A percentile compares a stretch with the other conserved stretches of the same genome.
These are phyloP conservation scores for Crocuta crocuta DNA, from an alignment of 2,113 vertebrate species.

Conservation along the genomic window DNA sequence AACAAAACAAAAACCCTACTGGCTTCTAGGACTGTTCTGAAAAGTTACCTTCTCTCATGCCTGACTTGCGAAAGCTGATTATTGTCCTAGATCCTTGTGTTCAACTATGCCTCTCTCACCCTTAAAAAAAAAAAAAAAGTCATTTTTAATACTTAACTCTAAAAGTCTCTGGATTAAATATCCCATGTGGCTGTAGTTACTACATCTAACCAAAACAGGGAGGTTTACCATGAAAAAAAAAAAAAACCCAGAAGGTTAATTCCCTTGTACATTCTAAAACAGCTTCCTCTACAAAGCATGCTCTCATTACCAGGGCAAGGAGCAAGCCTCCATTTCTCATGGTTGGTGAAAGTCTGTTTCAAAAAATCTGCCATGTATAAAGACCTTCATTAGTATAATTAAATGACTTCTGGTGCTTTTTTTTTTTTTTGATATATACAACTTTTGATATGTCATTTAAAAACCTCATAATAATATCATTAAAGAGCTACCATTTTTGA, in stretches of 20 bases:
- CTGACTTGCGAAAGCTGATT: constrained; percentile 83
- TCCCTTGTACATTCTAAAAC: constrained; percentile 81
- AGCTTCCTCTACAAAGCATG: constrained; percentile 72
- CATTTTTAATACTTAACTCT: constrained; percentile 83
- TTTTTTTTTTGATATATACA: constrained; percentile 74
- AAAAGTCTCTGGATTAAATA: constrained; percentile 78
- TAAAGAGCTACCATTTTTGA: constrained; percentile 67
- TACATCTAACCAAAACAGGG: constrained; percentile 76
- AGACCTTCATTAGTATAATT: constrained; percentile 78
- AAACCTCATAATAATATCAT: constrained; percentile 64
- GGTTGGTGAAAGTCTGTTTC: background rate
- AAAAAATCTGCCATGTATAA: constrained; percentile 37
- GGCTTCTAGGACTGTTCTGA: constrained; percentile 74
- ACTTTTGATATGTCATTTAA: constrained; percentile 69
- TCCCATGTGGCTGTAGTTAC: constrained; percentile 78
- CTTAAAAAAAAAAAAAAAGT: constrained; percentile 74
- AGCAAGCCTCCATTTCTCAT: constrained; percentile 21
- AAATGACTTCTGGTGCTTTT: constrained; percentile 65
- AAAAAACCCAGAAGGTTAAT: constrained; percentile 65
- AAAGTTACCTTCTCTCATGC: constrained; percentile 86
- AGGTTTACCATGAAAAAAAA: constrained; percentile 79
- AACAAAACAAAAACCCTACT: constrained; percentile 28
- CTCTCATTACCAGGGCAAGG: constrained; percentile 33
- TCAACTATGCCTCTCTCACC: constrained; percentile 84
- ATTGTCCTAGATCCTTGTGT: constrained; percentile 83